Conservation (phyloP, 2,797 vertebrate species). For the Crotalus adamanteus region DNA sequence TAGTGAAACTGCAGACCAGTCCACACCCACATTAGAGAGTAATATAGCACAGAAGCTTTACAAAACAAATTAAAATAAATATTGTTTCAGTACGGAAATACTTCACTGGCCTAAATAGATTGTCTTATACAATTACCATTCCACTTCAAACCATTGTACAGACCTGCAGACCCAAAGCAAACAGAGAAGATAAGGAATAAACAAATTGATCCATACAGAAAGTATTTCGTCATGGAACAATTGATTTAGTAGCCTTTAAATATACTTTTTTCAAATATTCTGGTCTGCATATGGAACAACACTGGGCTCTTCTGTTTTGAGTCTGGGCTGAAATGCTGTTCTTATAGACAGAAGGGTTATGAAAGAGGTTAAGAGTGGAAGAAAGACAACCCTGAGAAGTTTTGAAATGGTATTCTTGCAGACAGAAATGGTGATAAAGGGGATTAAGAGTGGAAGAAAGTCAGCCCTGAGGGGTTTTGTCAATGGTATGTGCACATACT, state of each 20-base stretch:
- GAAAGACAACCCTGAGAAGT: background rate
- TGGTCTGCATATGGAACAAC: background rate
- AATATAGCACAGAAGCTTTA: background rate
- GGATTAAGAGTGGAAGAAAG: background rate
- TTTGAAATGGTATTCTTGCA: background rate
- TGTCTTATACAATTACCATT: background rate
- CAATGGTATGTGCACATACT: background rate
- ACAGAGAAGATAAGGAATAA: background rate
- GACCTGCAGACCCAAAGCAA: background rate
- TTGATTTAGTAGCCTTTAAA: background rate
- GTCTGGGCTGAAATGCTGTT: background rate
- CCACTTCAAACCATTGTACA: background rate
- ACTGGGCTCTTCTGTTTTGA: background rate
- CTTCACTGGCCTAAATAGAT: background rate
- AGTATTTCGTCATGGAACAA: background rate
- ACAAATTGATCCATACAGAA: background rate
- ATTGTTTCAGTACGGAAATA: slow-evolving; percentile 1
- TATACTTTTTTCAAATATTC: background rate
- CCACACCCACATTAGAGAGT: background rate
- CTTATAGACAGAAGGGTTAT: background rate
- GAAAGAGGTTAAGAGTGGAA: background rate
- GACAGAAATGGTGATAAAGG: background rate
- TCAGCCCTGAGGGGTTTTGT: background rate
- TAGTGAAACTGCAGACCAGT: background rate
- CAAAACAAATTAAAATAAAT: background rate